phyloP scores from a whole-genome alignment of 2,888 invertebrate genomes.

The Marasmarcha lunaedactyla region DNA sequence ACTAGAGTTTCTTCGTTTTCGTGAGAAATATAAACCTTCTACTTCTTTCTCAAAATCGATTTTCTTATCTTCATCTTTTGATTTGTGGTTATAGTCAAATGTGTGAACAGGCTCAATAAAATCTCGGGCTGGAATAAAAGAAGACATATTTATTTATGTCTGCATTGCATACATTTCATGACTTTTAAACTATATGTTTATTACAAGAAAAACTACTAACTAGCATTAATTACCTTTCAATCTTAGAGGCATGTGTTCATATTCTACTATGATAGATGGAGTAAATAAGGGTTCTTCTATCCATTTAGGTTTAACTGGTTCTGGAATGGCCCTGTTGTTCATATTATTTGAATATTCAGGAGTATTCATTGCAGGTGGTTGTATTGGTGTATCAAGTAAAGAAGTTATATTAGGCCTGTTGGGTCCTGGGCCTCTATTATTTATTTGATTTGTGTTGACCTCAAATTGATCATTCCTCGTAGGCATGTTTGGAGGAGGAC shows the following conservation, averaged over 20 bases:
- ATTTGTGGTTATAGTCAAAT: slow-evolving; percentile 78
- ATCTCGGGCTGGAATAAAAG: slow-evolving; percentile 50
- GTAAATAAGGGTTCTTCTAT: slow-evolving; percentile 58
- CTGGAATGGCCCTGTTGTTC: neutral
- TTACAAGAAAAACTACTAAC: too few species aligned
- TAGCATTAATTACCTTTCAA: slow-evolving; percentile 66
- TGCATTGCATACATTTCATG: too few species aligned
- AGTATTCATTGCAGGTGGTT: slow-evolving; percentile 3
- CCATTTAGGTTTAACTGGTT: slow-evolving; percentile 31
- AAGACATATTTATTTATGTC: neutral
- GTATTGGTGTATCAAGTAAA: slow-evolving; percentile 5
- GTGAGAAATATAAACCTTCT: slow-evolving; percentile 33
- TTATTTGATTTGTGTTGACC: neutral
- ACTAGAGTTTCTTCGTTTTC: slow-evolving; percentile 14
- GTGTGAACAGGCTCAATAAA: slow-evolving; percentile 75
- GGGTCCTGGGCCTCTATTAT: slow-evolving; percentile 2
- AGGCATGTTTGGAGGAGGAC: slow-evolving; percentile 14
- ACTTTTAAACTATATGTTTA: too few species aligned
- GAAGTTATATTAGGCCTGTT: slow-evolving; percentile 11
- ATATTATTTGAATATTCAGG: neutral
- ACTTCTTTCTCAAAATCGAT: slow-evolving; percentile 47
- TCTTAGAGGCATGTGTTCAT: slow-evolving; percentile 74
- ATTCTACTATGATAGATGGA: slow-evolving; percentile 76
- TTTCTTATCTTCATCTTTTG: slow-evolving; percentile 44
- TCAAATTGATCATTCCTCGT: slow-evolving; percentile 9